Conservation (phyloP, 2,113 vertebrate species). For the Crocuta crocuta region DNA sequence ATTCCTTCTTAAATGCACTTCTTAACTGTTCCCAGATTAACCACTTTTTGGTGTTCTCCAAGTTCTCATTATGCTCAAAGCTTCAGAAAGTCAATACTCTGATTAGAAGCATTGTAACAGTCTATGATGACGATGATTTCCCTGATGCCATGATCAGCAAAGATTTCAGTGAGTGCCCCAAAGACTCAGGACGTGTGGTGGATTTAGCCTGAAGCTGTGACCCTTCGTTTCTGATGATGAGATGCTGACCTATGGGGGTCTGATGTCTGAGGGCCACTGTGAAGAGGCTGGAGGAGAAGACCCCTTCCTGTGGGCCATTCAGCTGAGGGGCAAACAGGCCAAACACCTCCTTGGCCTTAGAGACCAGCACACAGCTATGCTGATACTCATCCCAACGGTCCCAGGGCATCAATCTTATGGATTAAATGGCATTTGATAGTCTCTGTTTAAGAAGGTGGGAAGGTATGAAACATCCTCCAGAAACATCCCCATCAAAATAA, state of each 20-base stretch:
- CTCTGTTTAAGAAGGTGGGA: slow-evolving; percentile 14
- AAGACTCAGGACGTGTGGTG: fast-evolving
- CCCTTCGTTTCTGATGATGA: neutral
- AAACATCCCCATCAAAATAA: slow-evolving; percentile 55
- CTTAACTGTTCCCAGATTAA: neutral
- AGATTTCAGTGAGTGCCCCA: neutral
- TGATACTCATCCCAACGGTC: fast-evolving
- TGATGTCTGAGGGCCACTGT: neutral
- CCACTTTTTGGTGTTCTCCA: neutral
- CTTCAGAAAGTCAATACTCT: neutral
- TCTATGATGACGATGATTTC: neutral
- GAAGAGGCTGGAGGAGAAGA: neutral
- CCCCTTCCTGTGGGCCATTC: fast-evolving
- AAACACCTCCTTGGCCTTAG: neutral
- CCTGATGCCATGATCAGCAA: neutral
- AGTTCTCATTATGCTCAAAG: neutral
- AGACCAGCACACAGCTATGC: neutral
- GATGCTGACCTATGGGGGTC: neutral
- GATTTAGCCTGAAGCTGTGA: neutral
- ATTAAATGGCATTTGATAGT: neutral
- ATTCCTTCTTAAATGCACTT: neutral
- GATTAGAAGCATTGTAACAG: neutral
- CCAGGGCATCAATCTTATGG: fast-evolving
- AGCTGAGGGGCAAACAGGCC: neutral
- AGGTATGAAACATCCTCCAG: neutral